Conservation (phyloP, 2,113 vertebrate genomes). For the Mormyrus lacerda region DNA sequence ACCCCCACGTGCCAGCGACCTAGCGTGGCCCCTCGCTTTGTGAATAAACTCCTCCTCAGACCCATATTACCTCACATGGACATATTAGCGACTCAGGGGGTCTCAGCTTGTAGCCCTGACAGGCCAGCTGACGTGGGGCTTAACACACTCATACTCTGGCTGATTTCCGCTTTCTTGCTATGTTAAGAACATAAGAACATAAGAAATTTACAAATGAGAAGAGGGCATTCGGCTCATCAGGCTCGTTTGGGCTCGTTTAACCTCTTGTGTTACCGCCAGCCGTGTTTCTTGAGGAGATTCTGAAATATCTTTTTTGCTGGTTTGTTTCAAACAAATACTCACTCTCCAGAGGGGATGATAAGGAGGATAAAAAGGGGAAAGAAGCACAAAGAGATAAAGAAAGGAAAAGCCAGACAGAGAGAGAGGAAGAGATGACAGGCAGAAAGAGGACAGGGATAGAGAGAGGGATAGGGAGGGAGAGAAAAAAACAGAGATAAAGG, state of each 20-base stretch:
- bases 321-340: neutral
- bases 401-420: neutral
- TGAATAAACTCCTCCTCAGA: neutral
- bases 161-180: conserved; percentile 23
- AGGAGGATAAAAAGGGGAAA: neutral
- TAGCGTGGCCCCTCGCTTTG: neutral
- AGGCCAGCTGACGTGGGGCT: neutral
- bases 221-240: too few relatives aligned
- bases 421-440: neutral
- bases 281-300: neutral
- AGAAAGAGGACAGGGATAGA: neutral
- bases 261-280: neutral
- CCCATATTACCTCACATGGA: neutral
- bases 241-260: neutral
- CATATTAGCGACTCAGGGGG: neutral
- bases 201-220: too few relatives aligned
- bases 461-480: neutral
- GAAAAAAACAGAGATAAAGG: neutral
- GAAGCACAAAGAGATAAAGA: neutral
- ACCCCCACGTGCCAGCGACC: neutral
- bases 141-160: conserved; percentile 19
- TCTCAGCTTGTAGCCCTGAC: neutral
- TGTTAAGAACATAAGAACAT: neutral
- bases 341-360: neutral
- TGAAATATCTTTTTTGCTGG: neutral